Base-by-base conservation (phyloP, 2,113 vertebrate species). In the Petrocephalus microphthalmus region DNA sequence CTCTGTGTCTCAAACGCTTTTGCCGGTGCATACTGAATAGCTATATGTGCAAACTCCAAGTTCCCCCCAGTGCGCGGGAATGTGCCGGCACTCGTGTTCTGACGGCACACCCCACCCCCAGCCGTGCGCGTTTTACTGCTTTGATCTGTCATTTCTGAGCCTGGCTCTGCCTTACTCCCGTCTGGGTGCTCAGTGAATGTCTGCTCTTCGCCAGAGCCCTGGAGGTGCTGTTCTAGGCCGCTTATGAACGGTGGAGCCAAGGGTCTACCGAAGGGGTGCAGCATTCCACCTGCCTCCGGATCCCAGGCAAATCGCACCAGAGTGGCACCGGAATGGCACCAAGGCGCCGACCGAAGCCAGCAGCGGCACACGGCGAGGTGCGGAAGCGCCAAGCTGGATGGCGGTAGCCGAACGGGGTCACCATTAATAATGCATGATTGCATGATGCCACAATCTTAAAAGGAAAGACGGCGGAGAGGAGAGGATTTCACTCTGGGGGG, bases 391-490 rank as follows among this genome's bases (percentile, higher is more conserved):
- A 17, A 51, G 51, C 13, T 29, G n/a, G 87, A 49, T 29, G 53
- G 87, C 51, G 13, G 49, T 13, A 20, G 25, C 49, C 20, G 1
- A 81, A 82, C 13, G 51, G 71, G 87, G 87, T 49, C 29, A 20
- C 87, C 87, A 88, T 88, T 88, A 88, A 88, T 56, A 88, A 88
- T 78, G 52, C 71, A 54, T 78, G 49, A 81, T 67, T 81, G 87
- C 64, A 37, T 81, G 67, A 82, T 47, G 19, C 53, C 2, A 22
- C 17, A 82, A 56, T 51, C 87, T 81, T 64, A 87, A 87, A 87
- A 64, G 67, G 13, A 78, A 10, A 74, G 37, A 22, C 10, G 10
- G 86, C 60, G 15, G 20, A n/a, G 60, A 67, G 60, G 51, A 74
- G 86, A 56, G 15, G 51, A 52, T 5, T 53, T 37, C 29, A 13